phyloP scores from a whole-genome alignment of 1,140 invertebrate genomes.

The Brachionus calyciflorus region DNA sequence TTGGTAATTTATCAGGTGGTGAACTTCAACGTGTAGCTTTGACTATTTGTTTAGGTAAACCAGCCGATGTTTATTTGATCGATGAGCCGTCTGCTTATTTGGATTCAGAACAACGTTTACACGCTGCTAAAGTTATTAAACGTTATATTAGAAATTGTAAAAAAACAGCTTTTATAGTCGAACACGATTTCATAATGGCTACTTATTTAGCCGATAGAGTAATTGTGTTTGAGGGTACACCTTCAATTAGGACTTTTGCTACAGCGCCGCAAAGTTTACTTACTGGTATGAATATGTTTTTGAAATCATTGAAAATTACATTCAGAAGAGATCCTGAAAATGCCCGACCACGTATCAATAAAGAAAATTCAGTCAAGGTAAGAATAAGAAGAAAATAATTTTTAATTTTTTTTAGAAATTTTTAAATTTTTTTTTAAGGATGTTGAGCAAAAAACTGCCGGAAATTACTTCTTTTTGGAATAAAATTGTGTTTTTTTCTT shows the following conservation, averaged over 20 bases:
- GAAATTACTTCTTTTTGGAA: constrained; percentile 98
- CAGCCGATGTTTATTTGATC: constrained; percentile 96
- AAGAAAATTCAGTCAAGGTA: constrained; percentile 89
- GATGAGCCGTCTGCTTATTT: constrained; percentile 99
- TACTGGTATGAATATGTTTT: constrained; percentile 96
- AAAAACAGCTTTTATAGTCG: constrained; percentile 97
- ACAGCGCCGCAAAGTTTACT: constrained; percentile 88
- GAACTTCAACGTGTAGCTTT: constrained; percentile 96
- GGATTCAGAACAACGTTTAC: constrained; percentile 98
- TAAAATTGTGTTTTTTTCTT: too few relatives aligned
- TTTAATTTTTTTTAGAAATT: not conserved
- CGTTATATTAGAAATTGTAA: constrained; percentile 97
- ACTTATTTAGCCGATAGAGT: constrained; percentile 97
- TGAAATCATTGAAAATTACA: constrained; percentile 92
- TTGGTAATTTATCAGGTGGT: constrained; percentile 92
- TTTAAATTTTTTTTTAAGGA: constrained; percentile 68
- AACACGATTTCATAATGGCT: constrained; percentile 99
- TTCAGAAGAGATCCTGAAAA: constrained; percentile 98
- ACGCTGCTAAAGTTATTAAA: constrained; percentile 98
- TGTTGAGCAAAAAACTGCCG: constrained; percentile 89
- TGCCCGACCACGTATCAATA: constrained; percentile 96
- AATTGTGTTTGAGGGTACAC: constrained; percentile 93
- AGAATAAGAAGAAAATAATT: not conserved
- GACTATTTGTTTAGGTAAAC: constrained; percentile 91
- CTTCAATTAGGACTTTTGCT: constrained; percentile 81